Conservation (phyloP, 2,888 invertebrate genomes). For the Brenthis hecate region DNA sequence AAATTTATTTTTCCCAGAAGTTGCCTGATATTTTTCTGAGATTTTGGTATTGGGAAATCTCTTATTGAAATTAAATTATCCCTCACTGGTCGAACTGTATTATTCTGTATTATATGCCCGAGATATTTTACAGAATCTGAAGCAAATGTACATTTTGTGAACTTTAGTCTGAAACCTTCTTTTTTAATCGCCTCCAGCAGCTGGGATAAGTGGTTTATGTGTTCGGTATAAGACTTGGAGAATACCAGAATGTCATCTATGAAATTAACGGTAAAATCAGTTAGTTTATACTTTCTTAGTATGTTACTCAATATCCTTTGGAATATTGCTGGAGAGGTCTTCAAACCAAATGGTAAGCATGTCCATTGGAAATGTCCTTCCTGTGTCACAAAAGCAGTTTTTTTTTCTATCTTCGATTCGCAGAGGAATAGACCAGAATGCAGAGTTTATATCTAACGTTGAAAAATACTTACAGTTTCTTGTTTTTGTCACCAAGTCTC, state of each 20-base stretch:
- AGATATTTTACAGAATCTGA: constrained; percentile 34
- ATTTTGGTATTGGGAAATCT: constrained; percentile 29
- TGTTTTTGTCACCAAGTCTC: too few species aligned
- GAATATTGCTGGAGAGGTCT: too few species aligned
- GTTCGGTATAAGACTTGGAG: constrained; percentile 28
- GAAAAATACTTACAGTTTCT: constrained; percentile 49
- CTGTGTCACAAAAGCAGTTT: not conserved
- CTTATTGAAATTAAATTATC: constrained; percentile 40
- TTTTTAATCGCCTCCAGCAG: constrained; percentile 32
- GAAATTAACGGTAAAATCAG: too few species aligned
- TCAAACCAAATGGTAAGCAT: too few species aligned
- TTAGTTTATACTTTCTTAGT: too few species aligned
- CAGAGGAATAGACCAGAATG: constrained; percentile 45
- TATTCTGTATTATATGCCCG: constrained; percentile 39
- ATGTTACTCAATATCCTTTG: too few species aligned
- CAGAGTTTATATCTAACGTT: constrained; percentile 53
- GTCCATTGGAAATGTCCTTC: not conserved
- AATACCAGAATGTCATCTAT: too few species aligned
- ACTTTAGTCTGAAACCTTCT: not conserved
- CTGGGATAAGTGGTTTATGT: constrained; percentile 26
- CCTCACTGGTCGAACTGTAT: constrained; percentile 35
- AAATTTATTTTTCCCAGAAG: not conserved
- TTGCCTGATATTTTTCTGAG: not conserved
- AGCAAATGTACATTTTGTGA: not conserved
- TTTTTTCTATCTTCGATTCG: not conserved